Conservation (phyloP, 2,797 vertebrate genomes). For the Gobio occitaniae region DNA sequence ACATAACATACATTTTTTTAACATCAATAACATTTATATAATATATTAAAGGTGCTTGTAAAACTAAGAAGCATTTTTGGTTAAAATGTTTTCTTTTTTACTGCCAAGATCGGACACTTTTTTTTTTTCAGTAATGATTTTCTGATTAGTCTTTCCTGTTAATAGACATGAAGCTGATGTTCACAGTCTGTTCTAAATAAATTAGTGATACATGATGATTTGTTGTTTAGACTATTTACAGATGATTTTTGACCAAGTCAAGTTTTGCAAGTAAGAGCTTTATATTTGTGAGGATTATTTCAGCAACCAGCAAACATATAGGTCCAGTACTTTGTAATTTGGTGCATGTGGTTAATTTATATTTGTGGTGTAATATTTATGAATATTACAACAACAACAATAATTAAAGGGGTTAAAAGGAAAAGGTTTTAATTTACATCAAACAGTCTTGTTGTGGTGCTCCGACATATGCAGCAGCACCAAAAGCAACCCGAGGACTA, state of each 20-base stretch:
- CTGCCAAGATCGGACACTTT: not conserved
- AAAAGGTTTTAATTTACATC: not conserved
- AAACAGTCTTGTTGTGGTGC: not conserved
- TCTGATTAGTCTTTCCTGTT: not conserved
- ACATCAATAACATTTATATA: not conserved
- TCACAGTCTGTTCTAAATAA: not conserved
- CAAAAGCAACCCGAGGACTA: too few species aligned
- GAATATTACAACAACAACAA: not conserved
- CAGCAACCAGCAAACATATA: not conserved
- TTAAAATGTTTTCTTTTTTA: not conserved
- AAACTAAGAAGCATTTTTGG: not conserved
- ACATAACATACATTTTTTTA: not conserved
- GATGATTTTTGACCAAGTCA: not conserved
- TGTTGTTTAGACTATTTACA: not conserved
- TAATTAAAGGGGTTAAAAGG: not conserved
- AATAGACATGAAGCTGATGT: not conserved
- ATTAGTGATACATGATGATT: too few species aligned
- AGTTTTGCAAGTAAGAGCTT: too few species aligned
- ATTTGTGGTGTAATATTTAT: not conserved
- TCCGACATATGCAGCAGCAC: too few species aligned
- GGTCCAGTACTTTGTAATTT: not conserved
- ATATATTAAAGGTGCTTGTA: not conserved
- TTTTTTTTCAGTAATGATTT: not conserved
- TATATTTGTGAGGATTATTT: not conserved
- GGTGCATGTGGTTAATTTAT: not conserved